Conservation (phyloP, 2,113 vertebrate genomes). For the Anser cygnoides region DNA sequence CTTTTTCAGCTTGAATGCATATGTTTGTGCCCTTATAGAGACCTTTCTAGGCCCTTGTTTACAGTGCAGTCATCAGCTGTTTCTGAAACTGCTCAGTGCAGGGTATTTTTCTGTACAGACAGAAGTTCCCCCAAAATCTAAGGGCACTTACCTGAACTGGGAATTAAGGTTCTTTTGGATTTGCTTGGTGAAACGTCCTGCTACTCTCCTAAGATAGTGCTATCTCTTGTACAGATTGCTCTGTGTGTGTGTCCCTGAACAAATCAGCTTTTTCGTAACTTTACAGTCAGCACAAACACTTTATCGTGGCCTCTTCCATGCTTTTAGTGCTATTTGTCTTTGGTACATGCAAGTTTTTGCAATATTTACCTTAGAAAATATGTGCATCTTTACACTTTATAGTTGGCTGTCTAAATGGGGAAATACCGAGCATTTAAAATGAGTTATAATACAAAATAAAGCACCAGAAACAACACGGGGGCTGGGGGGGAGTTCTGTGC, state of each 20-base stretch:
- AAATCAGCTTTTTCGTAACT: background rate
- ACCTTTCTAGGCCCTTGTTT: background rate
- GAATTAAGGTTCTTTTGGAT: accelerated
- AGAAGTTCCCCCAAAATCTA: background rate
- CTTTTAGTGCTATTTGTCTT: background rate
- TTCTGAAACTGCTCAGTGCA: background rate
- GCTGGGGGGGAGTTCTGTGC: background rate
- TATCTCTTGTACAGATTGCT: background rate
- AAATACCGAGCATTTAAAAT: background rate
- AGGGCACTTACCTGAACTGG: background rate
- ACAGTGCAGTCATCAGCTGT: background rate
- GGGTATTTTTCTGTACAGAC: background rate
- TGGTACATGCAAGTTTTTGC: background rate
- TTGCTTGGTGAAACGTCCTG: background rate
- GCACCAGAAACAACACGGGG: background rate
- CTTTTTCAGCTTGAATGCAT: background rate
- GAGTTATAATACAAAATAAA: background rate
- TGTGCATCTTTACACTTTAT: accelerated
- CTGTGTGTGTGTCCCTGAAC: background rate
- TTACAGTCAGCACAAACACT: background rate
- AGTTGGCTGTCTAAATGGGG: background rate
- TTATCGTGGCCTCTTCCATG: accelerated
- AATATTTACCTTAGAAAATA: background rate
- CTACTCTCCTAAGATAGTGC: background rate
- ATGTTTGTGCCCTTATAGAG: background rate